Evolutionary conservation across 2,113 vertebrate species (phyloP).

Genomic region (Eira barbara): DNA sequence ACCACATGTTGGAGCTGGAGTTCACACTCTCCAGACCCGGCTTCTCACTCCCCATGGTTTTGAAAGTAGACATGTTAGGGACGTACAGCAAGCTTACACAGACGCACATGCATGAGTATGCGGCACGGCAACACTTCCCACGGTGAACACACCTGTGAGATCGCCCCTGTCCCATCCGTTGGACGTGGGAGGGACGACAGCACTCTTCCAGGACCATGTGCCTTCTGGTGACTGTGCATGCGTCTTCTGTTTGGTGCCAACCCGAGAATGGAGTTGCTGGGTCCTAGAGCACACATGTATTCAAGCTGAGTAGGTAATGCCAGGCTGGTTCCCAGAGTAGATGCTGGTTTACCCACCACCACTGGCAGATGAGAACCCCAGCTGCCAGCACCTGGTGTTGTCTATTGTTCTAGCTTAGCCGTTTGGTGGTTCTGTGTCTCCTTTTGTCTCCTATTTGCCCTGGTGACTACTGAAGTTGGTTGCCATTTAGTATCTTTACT

Average conservation of each 20-base stretch:
- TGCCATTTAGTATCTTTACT: neutral
- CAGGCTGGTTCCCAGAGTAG: rapidly evolving
- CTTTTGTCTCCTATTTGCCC: neutral
- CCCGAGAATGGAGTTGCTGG: rapidly evolving
- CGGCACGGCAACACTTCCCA: rapidly evolving
- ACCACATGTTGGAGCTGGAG: neutral
- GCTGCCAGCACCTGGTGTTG: rapidly evolving
- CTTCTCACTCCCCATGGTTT: rapidly evolving
- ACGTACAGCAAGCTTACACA: neutral
- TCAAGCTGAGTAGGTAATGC: rapidly evolving
- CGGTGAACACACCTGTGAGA: neutral
- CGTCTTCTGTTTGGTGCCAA: rapidly evolving
- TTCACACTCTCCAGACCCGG: neutral
- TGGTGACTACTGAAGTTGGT: neutral
- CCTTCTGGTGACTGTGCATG: rapidly evolving
- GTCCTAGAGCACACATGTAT: rapidly evolving
- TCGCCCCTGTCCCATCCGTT: neutral
- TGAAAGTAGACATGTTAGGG: too few relatives aligned
- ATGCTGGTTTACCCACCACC: rapidly evolving
- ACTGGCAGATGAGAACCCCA: rapidly evolving
- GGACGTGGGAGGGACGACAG: neutral
- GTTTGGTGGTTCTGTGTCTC: neutral
- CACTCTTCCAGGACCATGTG: neutral
- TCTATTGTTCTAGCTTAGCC: neutral
- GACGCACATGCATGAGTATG: rapidly evolving